Conservation (phyloP, 2,888 invertebrate genomes). For the Mimumesa dahlbomi region DNA sequence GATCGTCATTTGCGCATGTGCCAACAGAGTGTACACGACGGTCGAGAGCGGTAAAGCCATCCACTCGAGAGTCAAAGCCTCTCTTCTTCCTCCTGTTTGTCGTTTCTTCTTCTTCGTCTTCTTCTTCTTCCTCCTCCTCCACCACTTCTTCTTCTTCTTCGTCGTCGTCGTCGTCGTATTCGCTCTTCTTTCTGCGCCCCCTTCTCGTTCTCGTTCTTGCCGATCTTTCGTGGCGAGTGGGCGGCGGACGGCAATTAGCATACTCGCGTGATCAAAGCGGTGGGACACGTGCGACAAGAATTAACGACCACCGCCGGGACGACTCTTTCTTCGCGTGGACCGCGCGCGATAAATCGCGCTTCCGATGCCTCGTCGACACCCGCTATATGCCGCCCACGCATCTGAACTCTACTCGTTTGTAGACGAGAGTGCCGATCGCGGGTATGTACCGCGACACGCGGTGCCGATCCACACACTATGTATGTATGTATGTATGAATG, state of each 20-base stretch:
- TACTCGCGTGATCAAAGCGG: conserved; percentile 67
- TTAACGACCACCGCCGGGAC: conserved; percentile 63
- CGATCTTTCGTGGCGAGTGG: conserved; percentile 48
- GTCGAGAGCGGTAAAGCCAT: conserved; percentile 56
- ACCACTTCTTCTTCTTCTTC: conserved; percentile 18
- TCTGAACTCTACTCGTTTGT: conserved; percentile 12
- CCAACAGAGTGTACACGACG: conserved; percentile 30
- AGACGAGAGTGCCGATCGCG: not conserved
- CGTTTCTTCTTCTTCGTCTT: conserved; percentile 20
- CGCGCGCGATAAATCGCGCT: conserved; percentile 60
- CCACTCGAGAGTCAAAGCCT: conserved; percentile 58
- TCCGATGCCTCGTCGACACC: conserved; percentile 55
- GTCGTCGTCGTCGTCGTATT: not conserved
- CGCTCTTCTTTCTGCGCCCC: conserved; percentile 3
- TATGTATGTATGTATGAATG: no score
- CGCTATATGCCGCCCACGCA: conserved; percentile 47
- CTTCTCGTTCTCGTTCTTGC: conserved; percentile 1
- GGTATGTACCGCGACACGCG: not conserved
- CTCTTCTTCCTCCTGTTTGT: conserved; percentile 28
- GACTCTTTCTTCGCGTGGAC: conserved; percentile 55
- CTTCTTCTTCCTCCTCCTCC: conserved; percentile 8
- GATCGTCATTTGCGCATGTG: conserved; percentile 33
- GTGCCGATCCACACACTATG: not conserved
- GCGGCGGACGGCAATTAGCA: conserved; percentile 66
- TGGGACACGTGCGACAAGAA: conserved; percentile 64